Base-by-base conservation (phyloP, 2,113 vertebrate genomes). In the Serilophus lunatus region DNA sequence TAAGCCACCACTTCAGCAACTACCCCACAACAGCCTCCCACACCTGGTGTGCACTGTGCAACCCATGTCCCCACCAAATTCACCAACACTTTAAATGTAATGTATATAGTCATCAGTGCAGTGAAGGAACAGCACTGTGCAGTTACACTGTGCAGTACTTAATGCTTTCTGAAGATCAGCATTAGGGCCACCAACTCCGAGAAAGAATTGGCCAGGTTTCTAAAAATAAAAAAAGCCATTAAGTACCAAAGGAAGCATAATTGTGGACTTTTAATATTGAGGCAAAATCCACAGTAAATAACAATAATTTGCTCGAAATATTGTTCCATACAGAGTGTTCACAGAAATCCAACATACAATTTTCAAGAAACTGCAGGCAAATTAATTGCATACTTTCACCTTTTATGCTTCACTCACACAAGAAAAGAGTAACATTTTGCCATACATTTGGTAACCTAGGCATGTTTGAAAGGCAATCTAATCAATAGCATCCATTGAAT, bases 311-410 rank as follows among this genome's bases (percentile, higher is more conserved):
- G 82, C 97, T 90, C 93, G 93, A 88, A 97, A 96, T 97, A 97
- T 90, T 96, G 95, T 93, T 98, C 94, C 96, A 93, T 97, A 96
- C 22, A 44, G 97, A 47, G 54, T 85, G 1, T 94, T 98, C 95
- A 91, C 81, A 97, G 97, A 98, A 98, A 98, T 93, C 92, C 97
- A 98, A 97, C 97, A 97, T 97, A 95, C 97, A 96, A 98, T 98
- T 98, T 98, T 92, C 45, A 45, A 94, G 95, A 96, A 97, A 97
- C 92, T 95, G 91, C 96, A 97, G 96, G 97, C 94, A 98, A 98
- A 98, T 98, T 98, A 98, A 98, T 97, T 98, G 97, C 95, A 98
- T 90, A 98, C 97, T 97, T 98, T 96, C 95, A 96, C 95, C 97
- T 97, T 97, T 97, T 96, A 93, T 93, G 93, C 91, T 96, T 82